Evolutionary conservation across 2,888 invertebrate genomes (phyloP).

Genomic region (Eristalis intricaria): DNA sequence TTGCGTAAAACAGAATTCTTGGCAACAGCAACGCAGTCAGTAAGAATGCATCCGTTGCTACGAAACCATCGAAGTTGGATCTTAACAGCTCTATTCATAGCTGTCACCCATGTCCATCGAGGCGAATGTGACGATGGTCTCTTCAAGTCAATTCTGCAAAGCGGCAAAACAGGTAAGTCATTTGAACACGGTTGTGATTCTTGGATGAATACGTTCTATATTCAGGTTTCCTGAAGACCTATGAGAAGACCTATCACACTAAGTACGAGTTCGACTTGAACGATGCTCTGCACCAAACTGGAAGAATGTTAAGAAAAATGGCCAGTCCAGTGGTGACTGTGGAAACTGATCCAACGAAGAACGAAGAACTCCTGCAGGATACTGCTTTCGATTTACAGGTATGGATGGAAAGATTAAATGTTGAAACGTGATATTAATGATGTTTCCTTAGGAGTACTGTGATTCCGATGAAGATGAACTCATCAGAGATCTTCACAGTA

Average conservation of each 20-base stretch:
- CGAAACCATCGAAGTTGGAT: neutral
- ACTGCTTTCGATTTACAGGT: neutral
- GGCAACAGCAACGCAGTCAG: neutral
- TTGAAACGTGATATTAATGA: neutral
- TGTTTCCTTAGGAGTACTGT: neutral
- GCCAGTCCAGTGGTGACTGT: neutral
- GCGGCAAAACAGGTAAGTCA: neutral
- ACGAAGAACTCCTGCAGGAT: neutral
- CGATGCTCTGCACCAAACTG: neutral
- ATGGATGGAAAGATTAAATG: neutral
- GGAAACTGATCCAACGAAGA: neutral
- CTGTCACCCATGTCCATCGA: neutral
- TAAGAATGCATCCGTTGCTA: neutral
- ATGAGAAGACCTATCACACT: neutral
- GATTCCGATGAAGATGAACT: neutral
- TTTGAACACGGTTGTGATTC: neutral
- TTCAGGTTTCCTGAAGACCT: neutral
- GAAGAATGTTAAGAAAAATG: neutral
- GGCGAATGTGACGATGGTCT: neutral
- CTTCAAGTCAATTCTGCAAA: neutral
- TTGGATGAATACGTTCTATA: neutral
- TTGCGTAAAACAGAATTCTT: neutral
- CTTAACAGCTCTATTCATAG: neutral
- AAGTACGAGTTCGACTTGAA: neutral
- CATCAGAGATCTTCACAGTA: too few species aligned